Evolutionary conservation across 2,888 invertebrate genomes (phyloP), one percentile per base, ranked within the genome.

Genomic region (Parnassius apollo): DNA sequence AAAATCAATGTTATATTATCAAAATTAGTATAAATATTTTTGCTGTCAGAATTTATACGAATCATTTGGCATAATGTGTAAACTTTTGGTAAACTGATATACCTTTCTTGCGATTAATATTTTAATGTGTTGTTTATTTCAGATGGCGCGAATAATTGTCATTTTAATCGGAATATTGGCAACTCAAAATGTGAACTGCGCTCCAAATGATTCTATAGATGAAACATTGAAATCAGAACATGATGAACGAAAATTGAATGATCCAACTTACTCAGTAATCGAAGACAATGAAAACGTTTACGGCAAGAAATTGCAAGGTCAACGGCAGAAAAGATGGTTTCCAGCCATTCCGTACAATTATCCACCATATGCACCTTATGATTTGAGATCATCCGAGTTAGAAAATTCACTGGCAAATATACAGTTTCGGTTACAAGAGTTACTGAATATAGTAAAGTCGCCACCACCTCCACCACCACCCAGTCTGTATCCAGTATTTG

Each of bases 91-190:
- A 35, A 35, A 35, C 35, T 3, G 35, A 35, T 35, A 35, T 4
- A 35, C 35, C 35, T 0, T 35, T 35, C 35, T 35, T 35, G 7
- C 4, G 7, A 35, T 7, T 25, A 35, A 35, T 35, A 35, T 35
- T 35, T 35, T 35, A 3, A 35, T 35, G 35, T 35, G 7, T 13
- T 69, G 62, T 69, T 68, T 70, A 66, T 90, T 89, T 61, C 89
- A 91, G 90, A 90, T 90, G 89, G 76, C 72, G 72, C 72, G 61
- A 65, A 48, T 74, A 57, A 66, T 68, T 25, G 68, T 70, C 42
- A 42, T 80, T 13, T 42, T 83, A 58, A 64, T 83, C 64, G 75
- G 75, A 61, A 65, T 82, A 63, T 69, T 86, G 64, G 66, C 81
- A 62, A 68, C 81, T 50, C 79, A 82, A 71, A 67, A 69, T 66